Conservation (phyloP, 92 coral and sea anemone species). For the Palythoa grandis region DNA sequence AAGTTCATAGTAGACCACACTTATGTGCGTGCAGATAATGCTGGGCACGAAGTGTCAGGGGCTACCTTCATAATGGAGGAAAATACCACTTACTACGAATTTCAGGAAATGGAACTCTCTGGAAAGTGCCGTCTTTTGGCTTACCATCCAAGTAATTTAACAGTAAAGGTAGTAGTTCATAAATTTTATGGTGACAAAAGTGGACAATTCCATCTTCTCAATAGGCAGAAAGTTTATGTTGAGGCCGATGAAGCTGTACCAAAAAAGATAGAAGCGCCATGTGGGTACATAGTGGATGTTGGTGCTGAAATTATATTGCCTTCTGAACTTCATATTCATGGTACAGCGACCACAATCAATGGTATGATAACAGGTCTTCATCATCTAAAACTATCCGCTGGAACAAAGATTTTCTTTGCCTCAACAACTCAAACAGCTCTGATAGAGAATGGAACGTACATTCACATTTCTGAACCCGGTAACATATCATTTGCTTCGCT, state of each 20-base stretch:
- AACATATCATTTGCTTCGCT: conserved; percentile 64
- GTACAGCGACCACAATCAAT: conserved; percentile 58
- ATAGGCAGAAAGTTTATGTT: conserved; percentile 53
- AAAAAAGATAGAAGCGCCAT: conserved; percentile 71
- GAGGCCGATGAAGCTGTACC: conserved; percentile 70
- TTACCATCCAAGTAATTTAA: conserved; percentile 50
- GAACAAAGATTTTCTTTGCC: conserved; percentile 54
- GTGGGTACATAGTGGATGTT: conserved; percentile 61
- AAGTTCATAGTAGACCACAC: conserved; percentile 62
- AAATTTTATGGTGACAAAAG: conserved; percentile 68
- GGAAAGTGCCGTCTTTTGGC: conserved; percentile 63
- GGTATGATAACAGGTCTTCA: conserved; percentile 71
- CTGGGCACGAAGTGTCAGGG: conserved; percentile 58
- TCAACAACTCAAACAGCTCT: conserved; percentile 71
- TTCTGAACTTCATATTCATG: conserved; percentile 69
- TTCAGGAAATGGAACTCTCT: conserved; percentile 69
- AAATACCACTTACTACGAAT: conserved; percentile 62
- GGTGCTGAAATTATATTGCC: conserved; percentile 70
- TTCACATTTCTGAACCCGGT: conserved; percentile 64
- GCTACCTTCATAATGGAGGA: conserved; percentile 75
- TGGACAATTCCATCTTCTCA: conserved; percentile 67
- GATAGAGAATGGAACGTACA: conserved; percentile 61
- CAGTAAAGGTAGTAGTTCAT: conserved; percentile 56
- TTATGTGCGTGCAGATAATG: conserved; percentile 67
- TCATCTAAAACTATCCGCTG: conserved; percentile 50